Conservation (phyloP, 2,888 invertebrate genomes). For the Epistrophe grossulariae region DNA sequence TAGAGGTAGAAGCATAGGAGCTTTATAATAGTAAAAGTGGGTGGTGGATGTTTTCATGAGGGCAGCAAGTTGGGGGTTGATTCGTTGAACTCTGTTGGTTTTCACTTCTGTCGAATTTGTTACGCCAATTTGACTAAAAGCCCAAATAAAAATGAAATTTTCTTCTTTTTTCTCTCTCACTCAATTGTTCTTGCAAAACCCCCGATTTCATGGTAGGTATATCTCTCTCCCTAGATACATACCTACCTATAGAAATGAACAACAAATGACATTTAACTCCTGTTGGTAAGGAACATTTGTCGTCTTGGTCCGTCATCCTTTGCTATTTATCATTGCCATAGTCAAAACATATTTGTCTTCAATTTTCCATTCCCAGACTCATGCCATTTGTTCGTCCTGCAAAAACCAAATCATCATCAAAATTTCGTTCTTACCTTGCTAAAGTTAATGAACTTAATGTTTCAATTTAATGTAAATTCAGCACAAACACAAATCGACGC, state of each 20-base stretch:
- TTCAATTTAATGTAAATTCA: constrained; percentile 70
- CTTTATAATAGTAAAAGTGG: background rate
- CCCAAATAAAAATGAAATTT: constrained; percentile 58
- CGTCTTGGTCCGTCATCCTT: background rate
- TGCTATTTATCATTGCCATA: constrained; percentile 3
- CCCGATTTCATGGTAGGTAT: background rate
- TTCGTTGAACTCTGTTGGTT: constrained; percentile 54
- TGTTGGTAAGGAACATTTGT: background rate
- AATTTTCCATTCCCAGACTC: background rate
- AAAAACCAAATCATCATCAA: constrained; percentile 37
- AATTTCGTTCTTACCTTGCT: constrained; percentile 42
- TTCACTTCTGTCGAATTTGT: constrained; percentile 69
- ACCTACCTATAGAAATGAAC: background rate
- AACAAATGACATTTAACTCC: constrained; percentile 5
- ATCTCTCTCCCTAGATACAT: background rate
- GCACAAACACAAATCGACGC: constrained; percentile 67
- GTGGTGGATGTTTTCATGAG: constrained; percentile 27
- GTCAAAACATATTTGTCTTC: constrained; percentile 34
- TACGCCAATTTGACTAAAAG: constrained; percentile 75
- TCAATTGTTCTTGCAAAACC: too few species aligned
- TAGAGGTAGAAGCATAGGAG: background rate
- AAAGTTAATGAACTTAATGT: constrained; percentile 70
- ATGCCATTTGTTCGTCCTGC: constrained; percentile 11
- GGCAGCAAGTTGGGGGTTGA: constrained; percentile 41
- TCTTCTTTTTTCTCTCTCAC: background rate